These are phyloP conservation scores for Thymallus thymallus DNA, from an alignment of 2,113 vertebrate genomes.

Conservation along the genomic window DNA sequence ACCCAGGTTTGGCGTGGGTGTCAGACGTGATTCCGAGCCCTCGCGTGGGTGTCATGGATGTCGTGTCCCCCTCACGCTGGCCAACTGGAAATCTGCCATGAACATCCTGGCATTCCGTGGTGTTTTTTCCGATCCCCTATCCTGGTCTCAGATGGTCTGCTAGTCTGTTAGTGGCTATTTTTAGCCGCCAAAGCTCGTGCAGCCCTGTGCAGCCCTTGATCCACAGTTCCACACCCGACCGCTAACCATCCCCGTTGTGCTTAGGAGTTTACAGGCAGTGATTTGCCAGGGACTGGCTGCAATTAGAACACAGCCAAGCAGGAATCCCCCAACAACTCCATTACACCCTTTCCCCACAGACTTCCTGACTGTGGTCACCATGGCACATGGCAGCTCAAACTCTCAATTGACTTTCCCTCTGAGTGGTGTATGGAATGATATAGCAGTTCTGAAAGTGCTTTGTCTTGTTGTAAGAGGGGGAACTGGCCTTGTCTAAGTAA, in stretches of 20 bases:
- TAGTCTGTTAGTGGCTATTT: constrained; percentile 78
- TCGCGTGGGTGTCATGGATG: no score
- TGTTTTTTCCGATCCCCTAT: constrained; percentile 78
- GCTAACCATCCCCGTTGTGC: constrained; percentile 49
- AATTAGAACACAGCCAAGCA: constrained; percentile 74
- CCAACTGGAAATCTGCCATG: constrained; percentile 65
- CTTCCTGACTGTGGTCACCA: constrained; percentile 50
- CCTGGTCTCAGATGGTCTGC: constrained; percentile 77
- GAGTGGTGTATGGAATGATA: background rate
- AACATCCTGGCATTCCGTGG: constrained; percentile 59
- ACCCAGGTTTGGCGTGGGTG: constrained; percentile 49
- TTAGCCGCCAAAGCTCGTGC: constrained; percentile 63
- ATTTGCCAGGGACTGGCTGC: constrained; percentile 56
- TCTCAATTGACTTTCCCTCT: background rate
- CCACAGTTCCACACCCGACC: constrained; percentile 50
- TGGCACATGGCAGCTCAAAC: no score
- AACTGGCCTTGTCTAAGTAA: background rate
- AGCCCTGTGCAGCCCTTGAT: constrained; percentile 55
- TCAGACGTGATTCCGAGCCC: constrained; percentile 68
- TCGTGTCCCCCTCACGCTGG: constrained; percentile 65
- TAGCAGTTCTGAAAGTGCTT: background rate
- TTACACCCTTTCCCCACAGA: constrained; percentile 52
- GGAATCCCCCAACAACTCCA: constrained; percentile 72
- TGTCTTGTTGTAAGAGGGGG: background rate
- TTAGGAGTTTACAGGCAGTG: constrained; percentile 38